Conservation (phyloP, 2,113 vertebrate genomes). For the Lepidothrix coronata region DNA sequence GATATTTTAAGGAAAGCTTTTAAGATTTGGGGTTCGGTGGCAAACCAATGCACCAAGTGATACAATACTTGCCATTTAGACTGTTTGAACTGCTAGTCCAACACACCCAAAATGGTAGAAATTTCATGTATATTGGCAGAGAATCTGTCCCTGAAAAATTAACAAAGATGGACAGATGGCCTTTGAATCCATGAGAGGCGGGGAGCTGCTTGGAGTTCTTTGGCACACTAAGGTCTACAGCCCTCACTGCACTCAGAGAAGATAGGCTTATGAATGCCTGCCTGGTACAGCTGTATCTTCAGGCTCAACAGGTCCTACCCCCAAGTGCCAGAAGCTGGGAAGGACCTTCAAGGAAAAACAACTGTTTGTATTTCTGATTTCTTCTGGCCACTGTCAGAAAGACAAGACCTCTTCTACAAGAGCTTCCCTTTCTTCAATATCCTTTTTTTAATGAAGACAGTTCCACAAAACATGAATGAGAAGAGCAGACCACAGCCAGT, state of each 20-base stretch:
- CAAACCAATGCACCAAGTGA: background rate
- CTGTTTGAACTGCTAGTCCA: background rate
- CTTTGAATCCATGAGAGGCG: background rate
- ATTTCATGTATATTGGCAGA: background rate
- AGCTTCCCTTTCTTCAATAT: background rate
- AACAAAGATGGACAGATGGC: background rate
- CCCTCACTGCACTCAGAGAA: background rate
- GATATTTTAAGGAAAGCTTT: background rate
- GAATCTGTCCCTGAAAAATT: background rate
- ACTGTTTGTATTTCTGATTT: background rate
- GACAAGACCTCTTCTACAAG: background rate
- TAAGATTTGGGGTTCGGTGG: background rate
- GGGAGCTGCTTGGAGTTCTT: background rate
- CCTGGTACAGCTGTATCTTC: background rate
- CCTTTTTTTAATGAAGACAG: background rate
- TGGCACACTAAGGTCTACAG: background rate
- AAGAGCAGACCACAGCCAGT: background rate
- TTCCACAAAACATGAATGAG: background rate
- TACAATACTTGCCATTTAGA: background rate
- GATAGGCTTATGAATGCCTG: background rate
- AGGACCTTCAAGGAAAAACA: background rate
- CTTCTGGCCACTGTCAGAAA: background rate
- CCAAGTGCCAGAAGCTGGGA: background rate
- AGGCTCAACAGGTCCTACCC: background rate
- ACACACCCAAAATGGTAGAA: background rate